Evolutionary conservation across 2,113 vertebrate genomes (phyloP), one percentile per base, ranked within the genome.

Genomic region (Irena cyanogastra): DNA sequence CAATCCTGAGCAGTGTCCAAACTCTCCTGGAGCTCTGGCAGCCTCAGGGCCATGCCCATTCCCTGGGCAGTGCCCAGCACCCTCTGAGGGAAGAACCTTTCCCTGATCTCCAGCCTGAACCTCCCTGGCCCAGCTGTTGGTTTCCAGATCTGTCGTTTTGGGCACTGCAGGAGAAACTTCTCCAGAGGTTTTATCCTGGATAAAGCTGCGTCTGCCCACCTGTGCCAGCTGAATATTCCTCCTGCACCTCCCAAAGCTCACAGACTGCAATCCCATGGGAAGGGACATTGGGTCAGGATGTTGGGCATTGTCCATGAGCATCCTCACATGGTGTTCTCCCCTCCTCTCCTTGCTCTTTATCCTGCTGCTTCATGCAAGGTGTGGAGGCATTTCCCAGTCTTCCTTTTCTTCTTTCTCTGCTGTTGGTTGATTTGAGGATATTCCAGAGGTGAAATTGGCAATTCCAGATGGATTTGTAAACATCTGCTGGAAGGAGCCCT

Each of bases 81-180:
- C 35, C 44, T 74, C 52, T 75, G 53, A 7, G 24, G 8, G 5
- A 61, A 31, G 17, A 27, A 11, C 20, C 21, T 76, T 63, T n/a
- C 4, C 41, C 47, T 23, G 1, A 27, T 1, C 0, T 35, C 54
- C 61, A 31, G 0, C 54, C 63, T 27, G 1, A 53, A 3, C 33
- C 33, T 82, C 13, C 44, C 61, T 68, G 61, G 0, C 26, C 10
- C 2, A 22, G n/a, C 3, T 65, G 14, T 53, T 50, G 65, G 6
- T 37, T 93, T 87, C 74, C 14, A 21, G 0, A 1, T 45, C 31
- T n/a, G 33, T 69, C 63, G 12, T 22, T 21, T 50, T 35, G 50
- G 50, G 23, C 6, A 0, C 49, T 42, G 52, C 45, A 41, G 35
- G 47, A 35, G 68, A 68, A 75, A 22, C 23, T 91, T 14, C 64